Evolutionary conservation across 2,797 vertebrate species (phyloP).

Genomic region (Gorsachius magnificus): DNA sequence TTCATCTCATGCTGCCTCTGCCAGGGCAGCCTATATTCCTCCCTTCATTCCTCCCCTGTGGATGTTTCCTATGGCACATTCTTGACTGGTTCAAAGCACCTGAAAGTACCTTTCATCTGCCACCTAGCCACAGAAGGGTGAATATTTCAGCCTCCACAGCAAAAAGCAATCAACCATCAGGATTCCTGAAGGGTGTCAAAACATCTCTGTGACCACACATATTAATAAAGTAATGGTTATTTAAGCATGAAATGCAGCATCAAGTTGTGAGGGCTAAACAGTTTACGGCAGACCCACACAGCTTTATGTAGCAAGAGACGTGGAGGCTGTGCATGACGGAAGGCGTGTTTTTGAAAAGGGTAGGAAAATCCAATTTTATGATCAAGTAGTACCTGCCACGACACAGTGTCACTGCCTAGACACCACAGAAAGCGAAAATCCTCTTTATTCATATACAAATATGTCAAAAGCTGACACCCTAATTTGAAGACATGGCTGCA

Average conservation of each 20-base stretch:
- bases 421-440: not conserved
- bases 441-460: not conserved
- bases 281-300: not conserved
- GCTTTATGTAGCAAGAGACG: not conserved
- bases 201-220: not conserved
- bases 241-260: slow-evolving; percentile 1
- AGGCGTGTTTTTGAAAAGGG: not conserved
- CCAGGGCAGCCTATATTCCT: not conserved
- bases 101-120: not conserved
- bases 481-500: not conserved
- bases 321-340: not conserved
- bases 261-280: not conserved
- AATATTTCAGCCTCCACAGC: not conserved
- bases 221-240: not conserved
- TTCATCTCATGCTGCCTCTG: not conserved
- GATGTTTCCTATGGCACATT: not conserved
- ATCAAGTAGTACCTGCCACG: not conserved
- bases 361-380: not conserved
- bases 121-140: not conserved
- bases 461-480: not conserved
- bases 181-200: not conserved
- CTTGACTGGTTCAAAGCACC: not conserved
- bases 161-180: not conserved
- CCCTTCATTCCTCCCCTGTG: not conserved
- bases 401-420: not conserved